phyloP scores from a whole-genome alignment of 2,113 vertebrate genomes.

The Clarias macrocephalus region DNA sequence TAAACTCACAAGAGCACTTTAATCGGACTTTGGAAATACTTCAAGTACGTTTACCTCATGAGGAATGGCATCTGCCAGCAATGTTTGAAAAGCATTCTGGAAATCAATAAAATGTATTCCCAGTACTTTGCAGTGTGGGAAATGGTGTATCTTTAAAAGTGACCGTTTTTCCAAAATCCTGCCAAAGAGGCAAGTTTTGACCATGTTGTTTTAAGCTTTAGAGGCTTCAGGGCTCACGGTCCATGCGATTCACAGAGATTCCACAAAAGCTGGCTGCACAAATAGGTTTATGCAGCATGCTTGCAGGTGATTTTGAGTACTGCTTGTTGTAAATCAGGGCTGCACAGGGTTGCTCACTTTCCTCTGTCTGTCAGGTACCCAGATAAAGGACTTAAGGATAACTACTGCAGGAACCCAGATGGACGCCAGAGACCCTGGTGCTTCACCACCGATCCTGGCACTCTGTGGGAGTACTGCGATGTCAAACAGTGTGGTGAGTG shows the following conservation, averaged over 20 bases:
- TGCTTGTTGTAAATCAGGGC: conserved; percentile 23
- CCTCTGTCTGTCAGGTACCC: conserved; percentile 79
- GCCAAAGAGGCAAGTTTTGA: conserved; percentile 23
- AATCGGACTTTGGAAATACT: conserved; percentile 29
- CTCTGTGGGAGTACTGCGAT: conserved; percentile 93
- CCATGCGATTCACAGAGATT: background rate
- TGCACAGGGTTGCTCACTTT: conserved; percentile 41
- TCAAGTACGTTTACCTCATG: conserved; percentile 31
- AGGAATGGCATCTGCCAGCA: conserved; percentile 39
- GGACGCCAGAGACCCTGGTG: conserved; percentile 94
- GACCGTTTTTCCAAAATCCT: conserved; percentile 39
- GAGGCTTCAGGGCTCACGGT: conserved; percentile 8
- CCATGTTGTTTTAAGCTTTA: conserved; percentile 29
- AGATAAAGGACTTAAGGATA: conserved; percentile 95
- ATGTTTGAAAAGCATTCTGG: conserved; percentile 29
- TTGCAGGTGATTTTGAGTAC: conserved; percentile 29
- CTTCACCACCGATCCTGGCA: conserved; percentile 92
- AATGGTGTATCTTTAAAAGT: conserved; percentile 28
- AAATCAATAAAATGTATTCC: conserved; percentile 45
- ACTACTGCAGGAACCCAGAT: conserved; percentile 98
- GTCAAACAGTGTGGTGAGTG: conserved; percentile 95
- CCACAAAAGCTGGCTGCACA: background rate
- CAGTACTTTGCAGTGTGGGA: conserved; percentile 32
- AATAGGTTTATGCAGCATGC: conserved; percentile 4
- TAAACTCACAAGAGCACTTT: conserved; percentile 35